Percentiles rank a stretch among this genome's conserved stretches.
phyloP scores from a whole-genome alignment of 2,797 vertebrate genomes.

The Silurus aristotelis region DNA sequence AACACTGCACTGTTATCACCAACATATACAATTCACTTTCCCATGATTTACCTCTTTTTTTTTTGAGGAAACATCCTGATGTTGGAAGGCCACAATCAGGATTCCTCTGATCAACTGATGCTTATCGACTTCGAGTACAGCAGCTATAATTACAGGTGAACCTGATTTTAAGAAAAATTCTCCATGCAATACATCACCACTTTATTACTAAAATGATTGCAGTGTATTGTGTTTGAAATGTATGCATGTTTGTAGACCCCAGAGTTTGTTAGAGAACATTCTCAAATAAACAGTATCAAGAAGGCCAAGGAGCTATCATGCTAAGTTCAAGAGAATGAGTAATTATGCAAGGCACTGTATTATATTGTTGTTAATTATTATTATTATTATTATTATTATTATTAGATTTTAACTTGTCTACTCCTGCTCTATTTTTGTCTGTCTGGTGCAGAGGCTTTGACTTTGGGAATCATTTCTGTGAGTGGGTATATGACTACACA shows the following conservation, averaged over 20 bases:
- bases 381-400: too few relatives aligned
- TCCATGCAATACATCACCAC: too few relatives aligned
- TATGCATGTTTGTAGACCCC: not conserved
- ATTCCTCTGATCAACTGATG: conserved; percentile 80
- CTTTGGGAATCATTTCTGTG: conserved; percentile 95
- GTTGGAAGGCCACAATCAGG: conserved; percentile 67
- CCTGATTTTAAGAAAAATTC: not conserved
- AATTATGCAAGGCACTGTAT: not conserved
- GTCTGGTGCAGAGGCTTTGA: conserved; percentile 83
- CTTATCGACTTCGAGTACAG: conserved; percentile 98
- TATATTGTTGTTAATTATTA: too few relatives aligned
- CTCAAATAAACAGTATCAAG: not conserved
- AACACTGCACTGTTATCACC: not conserved
- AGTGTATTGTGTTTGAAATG: not conserved
- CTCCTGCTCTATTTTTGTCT: not conserved
- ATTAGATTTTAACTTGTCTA: not conserved
- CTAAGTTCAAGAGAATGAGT: not conserved
- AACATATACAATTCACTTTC: not conserved
- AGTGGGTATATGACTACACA: conserved; percentile 92
- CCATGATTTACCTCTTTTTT: not conserved
- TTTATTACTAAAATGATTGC: too few relatives aligned
- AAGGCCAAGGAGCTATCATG: not conserved
- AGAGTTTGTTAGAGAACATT: not conserved
- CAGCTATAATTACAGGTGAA: conserved; percentile 94
- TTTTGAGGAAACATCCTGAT: conserved; percentile 86